phyloP scores from a whole-genome alignment of 2,113 vertebrate species.

The Dromiciops gliroides region DNA sequence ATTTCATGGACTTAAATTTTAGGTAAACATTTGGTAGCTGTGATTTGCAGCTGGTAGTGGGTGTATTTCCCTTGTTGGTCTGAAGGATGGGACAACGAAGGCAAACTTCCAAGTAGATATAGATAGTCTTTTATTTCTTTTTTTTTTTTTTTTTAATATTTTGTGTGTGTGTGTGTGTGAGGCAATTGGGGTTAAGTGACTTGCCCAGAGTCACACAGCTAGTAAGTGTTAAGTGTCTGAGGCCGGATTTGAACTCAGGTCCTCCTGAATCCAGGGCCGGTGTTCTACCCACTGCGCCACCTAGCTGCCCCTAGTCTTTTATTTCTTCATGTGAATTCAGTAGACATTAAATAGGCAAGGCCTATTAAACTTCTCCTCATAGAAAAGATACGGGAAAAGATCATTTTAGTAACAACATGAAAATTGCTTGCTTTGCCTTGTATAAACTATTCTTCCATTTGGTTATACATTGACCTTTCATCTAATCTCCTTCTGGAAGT shows the following conservation, averaged over 20 bases:
- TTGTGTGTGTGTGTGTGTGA: too few relatives aligned
- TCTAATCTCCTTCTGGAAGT: neutral
- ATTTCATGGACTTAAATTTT: neutral
- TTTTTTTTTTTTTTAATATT: too few relatives aligned
- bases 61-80: neutral
- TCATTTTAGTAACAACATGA: neutral
- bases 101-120: neutral
- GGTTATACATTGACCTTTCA: neutral
- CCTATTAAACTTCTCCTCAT: neutral
- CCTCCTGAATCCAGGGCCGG: too few relatives aligned
- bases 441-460: neutral
- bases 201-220: too few relatives aligned
- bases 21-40: neutral
- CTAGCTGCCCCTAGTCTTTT: too few relatives aligned
- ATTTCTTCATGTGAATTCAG: neutral
- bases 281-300: too few relatives aligned
- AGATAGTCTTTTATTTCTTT: neutral
- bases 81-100: neutral
- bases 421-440: neutral
- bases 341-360: neutral
- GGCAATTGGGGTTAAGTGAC: too few relatives aligned
- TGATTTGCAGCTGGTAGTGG: neutral
- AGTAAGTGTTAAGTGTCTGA: too few relatives aligned
- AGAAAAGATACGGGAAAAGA: neutral
- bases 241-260: too few relatives aligned